A percentile compares a stretch with the other conserved stretches of the same genome.
phyloP scores from a whole-genome alignment of 2,113 vertebrate genomes.

The Mystacornis crossleyi region DNA sequence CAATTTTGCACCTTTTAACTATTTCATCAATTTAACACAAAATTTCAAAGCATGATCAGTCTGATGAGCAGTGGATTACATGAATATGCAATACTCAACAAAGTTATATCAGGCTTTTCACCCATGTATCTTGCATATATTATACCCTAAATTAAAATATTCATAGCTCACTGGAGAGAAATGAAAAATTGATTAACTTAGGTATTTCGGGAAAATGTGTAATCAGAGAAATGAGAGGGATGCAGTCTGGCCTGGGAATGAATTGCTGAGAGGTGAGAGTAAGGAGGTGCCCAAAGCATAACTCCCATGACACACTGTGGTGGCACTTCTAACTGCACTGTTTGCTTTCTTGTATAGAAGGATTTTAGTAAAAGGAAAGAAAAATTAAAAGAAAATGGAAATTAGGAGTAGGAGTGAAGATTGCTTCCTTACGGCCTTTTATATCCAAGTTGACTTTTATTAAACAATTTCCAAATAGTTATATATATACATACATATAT shows the following conservation, averaged over 20 bases:
- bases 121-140: background rate
- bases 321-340: slow-evolving; percentile 52
- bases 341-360: background rate
- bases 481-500: background rate
- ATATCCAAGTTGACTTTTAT: background rate
- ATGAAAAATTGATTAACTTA: slow-evolving; percentile 3
- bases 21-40: background rate
- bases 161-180: slow-evolving; percentile 35
- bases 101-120: slow-evolving; percentile 5
- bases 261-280: background rate
- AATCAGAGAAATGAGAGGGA: background rate
- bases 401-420: background rate
- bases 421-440: background rate
- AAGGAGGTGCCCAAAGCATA: slow-evolving; percentile 26
- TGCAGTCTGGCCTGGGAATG: background rate
- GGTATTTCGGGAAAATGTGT: background rate
- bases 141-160: slow-evolving; percentile 24
- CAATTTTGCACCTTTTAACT: background rate
- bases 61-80: background rate
- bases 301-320: slow-evolving; percentile 67
- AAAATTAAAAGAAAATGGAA: background rate
- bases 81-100: slow-evolving; percentile 4
- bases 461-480: background rate
- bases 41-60: slow-evolving; percentile 10
- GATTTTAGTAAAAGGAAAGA: background rate